Conservation (phyloP, 2,113 vertebrate species). For the Tachysurus fulvidraco region DNA sequence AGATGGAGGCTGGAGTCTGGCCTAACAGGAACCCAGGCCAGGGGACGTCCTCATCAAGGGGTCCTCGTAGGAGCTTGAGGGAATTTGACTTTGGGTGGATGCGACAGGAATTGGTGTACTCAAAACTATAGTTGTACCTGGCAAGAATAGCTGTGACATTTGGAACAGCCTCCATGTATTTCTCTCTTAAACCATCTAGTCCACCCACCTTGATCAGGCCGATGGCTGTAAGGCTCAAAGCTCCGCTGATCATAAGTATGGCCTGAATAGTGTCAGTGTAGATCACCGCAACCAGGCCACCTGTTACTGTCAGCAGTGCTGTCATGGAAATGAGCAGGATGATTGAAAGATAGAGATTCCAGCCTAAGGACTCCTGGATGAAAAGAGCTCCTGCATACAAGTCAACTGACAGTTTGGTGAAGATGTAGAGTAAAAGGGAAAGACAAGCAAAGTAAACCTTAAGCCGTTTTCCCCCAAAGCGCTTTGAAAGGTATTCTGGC, state of each 20-base stretch:
- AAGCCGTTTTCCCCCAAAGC: conserved; percentile 92
- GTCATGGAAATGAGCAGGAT: conserved; percentile 93
- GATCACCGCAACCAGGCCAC: conserved; percentile 93
- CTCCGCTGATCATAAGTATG: conserved; percentile 92
- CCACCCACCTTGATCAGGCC: conserved; percentile 89
- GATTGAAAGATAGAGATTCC: conserved; percentile 95
- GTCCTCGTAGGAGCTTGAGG: conserved; percentile 84
- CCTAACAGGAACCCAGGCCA: conserved; percentile 97
- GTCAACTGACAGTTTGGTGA: conserved; percentile 98
- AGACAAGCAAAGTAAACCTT: conserved; percentile 92
- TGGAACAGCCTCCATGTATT: conserved; percentile 92
- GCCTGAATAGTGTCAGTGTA: conserved; percentile 97
- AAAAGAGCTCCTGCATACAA: conserved; percentile 97
- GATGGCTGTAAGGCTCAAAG: conserved; percentile 88
- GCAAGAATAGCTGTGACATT: conserved; percentile 86
- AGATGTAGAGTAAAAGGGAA: conserved; percentile 93
- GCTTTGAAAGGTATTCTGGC: conserved; percentile 96
- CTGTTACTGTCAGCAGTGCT: conserved; percentile 91
- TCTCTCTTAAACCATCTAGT: conserved; percentile 87
- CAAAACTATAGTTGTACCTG: conserved; percentile 86
- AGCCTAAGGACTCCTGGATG: conserved; percentile 96
- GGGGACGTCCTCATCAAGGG: conserved; percentile 92
- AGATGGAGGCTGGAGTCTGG: conserved; percentile 96
- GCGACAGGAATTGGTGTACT: conserved; percentile 83
- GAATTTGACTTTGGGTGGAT: conserved; percentile 87